A percentile compares a stretch with the other conserved stretches of the same genome.
phyloP scores from a whole-genome alignment of 2,113 vertebrate genomes.

The Apodemus sylvaticus region DNA sequence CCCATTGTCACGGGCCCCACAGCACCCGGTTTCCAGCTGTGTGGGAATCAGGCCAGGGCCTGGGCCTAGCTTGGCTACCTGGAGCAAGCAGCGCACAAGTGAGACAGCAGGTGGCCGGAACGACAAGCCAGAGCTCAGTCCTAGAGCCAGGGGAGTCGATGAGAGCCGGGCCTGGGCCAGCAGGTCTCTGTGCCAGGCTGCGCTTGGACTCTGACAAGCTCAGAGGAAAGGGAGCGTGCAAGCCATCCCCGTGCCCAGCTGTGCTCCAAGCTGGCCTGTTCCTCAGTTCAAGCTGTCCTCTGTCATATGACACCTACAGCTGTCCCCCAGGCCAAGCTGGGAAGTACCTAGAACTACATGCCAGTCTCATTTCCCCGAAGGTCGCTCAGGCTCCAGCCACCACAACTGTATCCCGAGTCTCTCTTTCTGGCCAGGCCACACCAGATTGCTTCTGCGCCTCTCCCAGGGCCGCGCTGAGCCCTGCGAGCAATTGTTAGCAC shows the following conservation, averaged over 20 bases:
- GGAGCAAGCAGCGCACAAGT: neutral
- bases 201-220: neutral
- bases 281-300: neutral
- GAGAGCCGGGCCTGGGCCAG: neutral
- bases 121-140: neutral
- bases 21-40: neutral
- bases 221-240: neutral
- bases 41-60: neutral
- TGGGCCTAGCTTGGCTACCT: neutral
- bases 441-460: neutral
- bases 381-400: accelerated
- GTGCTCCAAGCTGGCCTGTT: neutral
- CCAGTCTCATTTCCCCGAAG: neutral
- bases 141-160: neutral
- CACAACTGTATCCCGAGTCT: neutral
- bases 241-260: neutral
- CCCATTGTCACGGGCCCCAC: neutral
- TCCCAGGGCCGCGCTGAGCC: neutral
- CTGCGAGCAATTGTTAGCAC: neutral
- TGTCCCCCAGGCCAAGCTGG: neutral
- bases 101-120: neutral
- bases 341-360: neutral
- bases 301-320: neutral
- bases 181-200: neutral
- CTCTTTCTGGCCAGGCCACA: neutral